A percentile compares a stretch with the other conserved stretches of the same genome.
Conservation (phyloP, 2,888 invertebrate species). For the Eupithecia vulgata region DNA sequence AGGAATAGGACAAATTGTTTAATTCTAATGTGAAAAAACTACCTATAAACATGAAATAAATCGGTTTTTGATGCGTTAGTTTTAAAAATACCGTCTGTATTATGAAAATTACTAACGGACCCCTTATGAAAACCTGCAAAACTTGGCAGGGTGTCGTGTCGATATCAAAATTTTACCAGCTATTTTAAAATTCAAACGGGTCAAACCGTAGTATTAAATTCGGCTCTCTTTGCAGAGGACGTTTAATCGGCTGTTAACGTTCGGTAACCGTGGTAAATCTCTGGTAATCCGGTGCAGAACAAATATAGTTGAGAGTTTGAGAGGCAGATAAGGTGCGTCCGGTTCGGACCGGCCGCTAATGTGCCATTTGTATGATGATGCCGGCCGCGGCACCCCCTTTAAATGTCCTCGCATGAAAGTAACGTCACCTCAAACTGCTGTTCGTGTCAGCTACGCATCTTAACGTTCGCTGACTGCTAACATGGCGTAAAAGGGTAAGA, state of each 20-base stretch:
- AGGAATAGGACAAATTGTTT: constrained; percentile 40
- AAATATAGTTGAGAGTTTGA: constrained; percentile 82
- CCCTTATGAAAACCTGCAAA: not conserved
- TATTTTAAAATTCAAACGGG: constrained; percentile 62
- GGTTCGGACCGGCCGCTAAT: constrained; percentile 71
- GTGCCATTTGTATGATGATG: constrained; percentile 83
- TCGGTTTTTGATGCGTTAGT: not conserved
- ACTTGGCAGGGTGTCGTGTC: constrained; percentile 21
- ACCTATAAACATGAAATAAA: not conserved
- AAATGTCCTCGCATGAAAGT: constrained; percentile 60
- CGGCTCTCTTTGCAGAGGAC: constrained; percentile 79
- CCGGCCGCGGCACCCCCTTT: constrained; percentile 51
- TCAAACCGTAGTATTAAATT: constrained; percentile 67
- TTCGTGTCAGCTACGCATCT: constrained; percentile 45
- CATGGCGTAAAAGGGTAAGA: constrained; percentile 32
- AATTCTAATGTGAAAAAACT: constrained; percentile 36
- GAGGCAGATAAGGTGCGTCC: constrained; percentile 81
- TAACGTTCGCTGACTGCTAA: constrained; percentile 37
- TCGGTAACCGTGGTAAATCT: constrained; percentile 80
- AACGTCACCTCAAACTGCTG: constrained; percentile 46
- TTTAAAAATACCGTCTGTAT: not conserved
- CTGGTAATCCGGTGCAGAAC: constrained; percentile 78
- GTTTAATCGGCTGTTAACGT: constrained; percentile 77
- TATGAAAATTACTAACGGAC: not conserved
- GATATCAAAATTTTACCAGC: constrained; percentile 49